Percentiles rank a stretch among this genome's conserved stretches.
These are phyloP conservation scores for Coreius guichenoti DNA, from an alignment of 2,797 vertebrate genomes.

Conservation along the genomic window DNA sequence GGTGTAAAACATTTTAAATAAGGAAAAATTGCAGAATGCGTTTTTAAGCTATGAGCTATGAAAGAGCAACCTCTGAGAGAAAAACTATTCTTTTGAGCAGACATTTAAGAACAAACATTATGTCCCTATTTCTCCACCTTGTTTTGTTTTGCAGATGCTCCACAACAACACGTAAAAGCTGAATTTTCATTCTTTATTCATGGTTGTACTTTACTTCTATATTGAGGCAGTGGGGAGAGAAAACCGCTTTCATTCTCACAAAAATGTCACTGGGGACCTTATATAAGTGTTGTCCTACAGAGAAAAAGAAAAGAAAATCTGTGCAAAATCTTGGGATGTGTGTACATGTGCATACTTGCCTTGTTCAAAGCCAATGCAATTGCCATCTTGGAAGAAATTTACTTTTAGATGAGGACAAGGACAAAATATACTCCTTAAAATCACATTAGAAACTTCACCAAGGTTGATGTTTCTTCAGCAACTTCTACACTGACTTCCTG, in stretches of 20 bases:
- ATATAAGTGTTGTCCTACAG: slow-evolving; percentile 27
- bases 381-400: not conserved
- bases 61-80: not conserved
- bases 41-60: not conserved
- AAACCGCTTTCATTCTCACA: slow-evolving; percentile 29
- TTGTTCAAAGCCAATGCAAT: slow-evolving; percentile 11
- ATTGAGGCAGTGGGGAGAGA: slow-evolving; percentile 26
- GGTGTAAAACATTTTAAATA: not conserved
- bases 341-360: not conserved
- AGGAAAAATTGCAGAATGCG: not conserved
- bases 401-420: slow-evolving; percentile 20
- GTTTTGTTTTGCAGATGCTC: slow-evolving; percentile 1
- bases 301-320: slow-evolving; percentile 15
- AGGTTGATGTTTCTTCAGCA: not conserved
- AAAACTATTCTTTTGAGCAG: not conserved
- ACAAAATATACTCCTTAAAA: not conserved
- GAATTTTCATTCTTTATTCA: slow-evolving; percentile 49
- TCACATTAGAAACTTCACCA: slow-evolving; percentile 24
- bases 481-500: not conserved
- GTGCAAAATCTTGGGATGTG: slow-evolving; percentile 7
- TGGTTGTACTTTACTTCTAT: slow-evolving; percentile 43
- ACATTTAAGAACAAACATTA: slow-evolving; percentile 16
- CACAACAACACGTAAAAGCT: slow-evolving; percentile 26
- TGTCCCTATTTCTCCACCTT: not conserved
- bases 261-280: slow-evolving; percentile 32